A percentile compares a stretch with the other conserved stretches of the same genome.
phyloP scores from a whole-genome alignment of 2,888 invertebrate species.

The Pseudococcus jackbeardsleyi region DNA sequence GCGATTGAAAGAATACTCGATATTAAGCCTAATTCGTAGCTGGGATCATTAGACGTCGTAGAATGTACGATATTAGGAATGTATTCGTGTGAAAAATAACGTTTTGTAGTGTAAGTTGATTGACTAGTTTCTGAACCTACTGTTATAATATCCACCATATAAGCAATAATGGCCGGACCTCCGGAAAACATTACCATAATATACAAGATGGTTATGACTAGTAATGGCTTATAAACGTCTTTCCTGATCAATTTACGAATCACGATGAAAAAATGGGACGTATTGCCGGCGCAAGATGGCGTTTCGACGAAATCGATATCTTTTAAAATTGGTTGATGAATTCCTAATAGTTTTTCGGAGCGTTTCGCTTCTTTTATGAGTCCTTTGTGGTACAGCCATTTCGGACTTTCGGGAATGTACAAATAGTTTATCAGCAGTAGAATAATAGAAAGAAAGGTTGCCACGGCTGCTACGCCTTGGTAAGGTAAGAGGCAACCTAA shows the following conservation, averaged over 20 bases:
- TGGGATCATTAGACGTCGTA: background rate
- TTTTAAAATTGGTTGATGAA: constrained; percentile 66
- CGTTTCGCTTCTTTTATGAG: constrained; percentile 72
- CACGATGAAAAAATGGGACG: background rate
- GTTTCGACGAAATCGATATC: constrained; percentile 4
- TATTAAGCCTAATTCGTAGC: constrained; percentile 67
- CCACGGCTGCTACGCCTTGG: constrained; percentile 67
- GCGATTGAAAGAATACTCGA: constrained; percentile 66
- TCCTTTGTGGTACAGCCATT: constrained; percentile 73
- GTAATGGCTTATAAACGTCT: constrained; percentile 71
- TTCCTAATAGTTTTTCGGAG: constrained; percentile 67
- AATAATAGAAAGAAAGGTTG: constrained; percentile 70
- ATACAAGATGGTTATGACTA: constrained; percentile 72
- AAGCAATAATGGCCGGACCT: constrained; percentile 74
- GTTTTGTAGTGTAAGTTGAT: background rate
- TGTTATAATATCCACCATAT: constrained; percentile 72
- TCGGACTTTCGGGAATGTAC: constrained; percentile 74
- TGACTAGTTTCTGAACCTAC: constrained; percentile 25
- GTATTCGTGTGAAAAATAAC: background rate
- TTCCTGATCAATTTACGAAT: constrained; percentile 43
- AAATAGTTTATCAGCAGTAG: constrained; percentile 70
- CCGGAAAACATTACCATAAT: constrained; percentile 75
- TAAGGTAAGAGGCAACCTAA: constrained; percentile 72
- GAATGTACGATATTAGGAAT: background rate
- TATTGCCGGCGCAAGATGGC: background rate